phyloP scores from a whole-genome alignment of 2,113 vertebrate genomes.

The Nothocercus nigrocapillus region DNA sequence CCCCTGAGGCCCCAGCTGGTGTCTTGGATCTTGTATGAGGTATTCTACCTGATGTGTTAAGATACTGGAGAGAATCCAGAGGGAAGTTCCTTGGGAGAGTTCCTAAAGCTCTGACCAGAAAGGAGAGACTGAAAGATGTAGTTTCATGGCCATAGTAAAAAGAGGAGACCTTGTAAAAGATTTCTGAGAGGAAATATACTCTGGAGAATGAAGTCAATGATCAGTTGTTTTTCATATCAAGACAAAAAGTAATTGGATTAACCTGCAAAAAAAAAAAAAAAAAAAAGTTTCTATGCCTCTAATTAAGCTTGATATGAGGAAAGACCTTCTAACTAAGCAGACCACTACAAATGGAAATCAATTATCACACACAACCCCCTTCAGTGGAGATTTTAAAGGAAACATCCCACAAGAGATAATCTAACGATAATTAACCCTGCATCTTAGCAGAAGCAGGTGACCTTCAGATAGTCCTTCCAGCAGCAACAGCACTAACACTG shows the following conservation, averaged over 20 bases:
- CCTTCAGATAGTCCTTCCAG: neutral
- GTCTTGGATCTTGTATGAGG: neutral
- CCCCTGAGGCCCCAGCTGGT: neutral
- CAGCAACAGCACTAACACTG: neutral
- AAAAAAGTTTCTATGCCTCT: neutral
- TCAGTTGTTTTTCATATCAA: neutral
- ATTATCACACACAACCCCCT: neutral
- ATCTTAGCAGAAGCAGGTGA: neutral
- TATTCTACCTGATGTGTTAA: neutral
- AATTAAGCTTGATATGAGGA: neutral
- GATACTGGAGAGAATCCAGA: neutral
- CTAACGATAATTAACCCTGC: neutral
- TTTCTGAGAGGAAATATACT: rapidly evolving
- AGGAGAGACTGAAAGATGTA: neutral
- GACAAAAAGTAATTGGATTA: neutral
- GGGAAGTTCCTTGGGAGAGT: neutral
- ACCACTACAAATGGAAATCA: neutral
- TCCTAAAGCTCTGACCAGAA: neutral
- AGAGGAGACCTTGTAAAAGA: neutral
- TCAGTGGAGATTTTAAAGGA: neutral
- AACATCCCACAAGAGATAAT: neutral
- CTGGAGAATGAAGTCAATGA: neutral
- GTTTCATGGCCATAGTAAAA: neutral
- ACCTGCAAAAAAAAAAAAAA: neutral
- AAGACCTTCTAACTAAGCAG: neutral